Evolutionary conservation across 2,888 invertebrate species (phyloP), one percentile per base, ranked within the genome.

Genomic region (Chloroclysta siterata): DNA sequence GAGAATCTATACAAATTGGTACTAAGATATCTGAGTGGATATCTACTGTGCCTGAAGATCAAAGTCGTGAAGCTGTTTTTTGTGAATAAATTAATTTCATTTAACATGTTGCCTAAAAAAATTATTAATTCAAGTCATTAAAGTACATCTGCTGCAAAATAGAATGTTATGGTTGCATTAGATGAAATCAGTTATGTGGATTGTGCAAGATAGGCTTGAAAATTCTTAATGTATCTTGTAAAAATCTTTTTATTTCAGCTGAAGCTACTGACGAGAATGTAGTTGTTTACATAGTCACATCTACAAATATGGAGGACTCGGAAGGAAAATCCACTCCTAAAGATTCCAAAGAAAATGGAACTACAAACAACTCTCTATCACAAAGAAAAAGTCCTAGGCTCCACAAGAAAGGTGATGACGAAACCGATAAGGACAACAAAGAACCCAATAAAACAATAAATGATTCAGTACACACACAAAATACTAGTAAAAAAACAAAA

Each of bases 261-360:
- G 50, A 13, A 59, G 28, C 22, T 56, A 48, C 11, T 28, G 60
- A 56, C 36, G 79, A 80, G 63, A 71, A 75, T 51, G 29, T 54
- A 15, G 55, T 52, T 29, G 13, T 6, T 14, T 33, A 33, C 33
- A 6, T 10, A 48, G 73, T 74, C 17, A 50, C 64, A 48, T 42
- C 60, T 42, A 54, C 47, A 50, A 55, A 57, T 53, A 55, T 68
- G 53, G 89, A 90, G 73, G 88, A 89, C 77, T 68, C 79, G 56
- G 86, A 88, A n/a, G n/a, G n/a, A 72, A 65, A 67, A 56, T 60
- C 56, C 56, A 33, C 41, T 11, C 70, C 62, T 4, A 74, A 75
- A 62, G 78, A 72, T 60, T 70, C 65, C 55, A 67, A 69, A 10
- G 57, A 41, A 42, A 47, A 70, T 52, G 63, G 60, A 62, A 72